phyloP scores from a whole-genome alignment of 2,797 vertebrate species.

The Hephaestus fuliginosus region DNA sequence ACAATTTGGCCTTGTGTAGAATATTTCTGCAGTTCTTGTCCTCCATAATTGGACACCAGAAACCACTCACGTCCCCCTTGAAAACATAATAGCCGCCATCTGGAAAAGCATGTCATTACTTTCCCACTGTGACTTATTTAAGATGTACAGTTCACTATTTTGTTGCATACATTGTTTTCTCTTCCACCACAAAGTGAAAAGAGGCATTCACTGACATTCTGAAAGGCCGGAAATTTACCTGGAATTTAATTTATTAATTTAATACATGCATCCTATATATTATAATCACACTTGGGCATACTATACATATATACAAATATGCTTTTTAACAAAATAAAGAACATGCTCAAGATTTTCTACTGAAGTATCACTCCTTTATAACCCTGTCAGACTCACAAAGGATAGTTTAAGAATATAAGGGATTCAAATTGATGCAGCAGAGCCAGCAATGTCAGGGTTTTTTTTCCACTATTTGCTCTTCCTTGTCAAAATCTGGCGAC shows the following conservation, averaged over 20 bases:
- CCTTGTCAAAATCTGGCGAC: neutral
- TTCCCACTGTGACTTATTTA: neutral
- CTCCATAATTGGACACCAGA: constrained; percentile 16
- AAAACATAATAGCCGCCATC: constrained; percentile 3
- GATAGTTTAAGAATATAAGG: too few species aligned
- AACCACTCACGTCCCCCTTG: constrained; percentile 3
- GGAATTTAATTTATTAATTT: too few species aligned
- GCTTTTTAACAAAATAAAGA: too few species aligned
- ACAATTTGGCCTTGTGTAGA: constrained; percentile 11
- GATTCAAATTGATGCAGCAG: too few species aligned
- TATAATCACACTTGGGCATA: too few species aligned
- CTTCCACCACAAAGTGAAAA: neutral
- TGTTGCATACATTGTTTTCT: neutral
- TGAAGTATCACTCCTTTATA: too few species aligned
- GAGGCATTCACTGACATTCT: neutral
- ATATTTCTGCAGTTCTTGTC: constrained; percentile 2
- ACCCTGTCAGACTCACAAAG: too few species aligned
- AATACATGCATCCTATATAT: too few species aligned
- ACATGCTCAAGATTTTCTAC: too few species aligned
- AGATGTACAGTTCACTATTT: neutral
- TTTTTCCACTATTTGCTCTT: neutral
- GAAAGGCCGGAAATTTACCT: too few species aligned
- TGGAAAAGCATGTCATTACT: neutral
- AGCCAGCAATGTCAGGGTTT: too few species aligned
- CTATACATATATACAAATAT: too few species aligned